Evolutionary conservation across 2,888 invertebrate genomes (phyloP), one percentile per base, ranked within the genome.

Genomic region (Galeruca laticollis): DNA sequence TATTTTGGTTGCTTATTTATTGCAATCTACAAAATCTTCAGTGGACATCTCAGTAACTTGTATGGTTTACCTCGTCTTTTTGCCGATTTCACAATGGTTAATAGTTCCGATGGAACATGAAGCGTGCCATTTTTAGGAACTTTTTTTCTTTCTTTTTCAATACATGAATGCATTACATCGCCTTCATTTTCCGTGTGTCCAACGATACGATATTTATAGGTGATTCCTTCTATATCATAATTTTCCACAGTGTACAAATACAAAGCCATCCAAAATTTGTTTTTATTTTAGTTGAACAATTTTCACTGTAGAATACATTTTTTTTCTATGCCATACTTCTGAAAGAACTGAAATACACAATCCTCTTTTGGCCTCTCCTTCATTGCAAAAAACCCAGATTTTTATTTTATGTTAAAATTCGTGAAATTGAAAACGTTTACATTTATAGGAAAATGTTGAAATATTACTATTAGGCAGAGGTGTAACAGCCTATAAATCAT

Each of bases 331-430:
- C 33, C 6, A 35, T 35, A 9, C 10, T 35, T 35, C 10, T 35
- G 8, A 6, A 47, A 68, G 13, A n/a, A n/a, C n/a, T n/a, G n/a
- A n/a, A n/a, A n/a, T n/a, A 75, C 54, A 54, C 75, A 75, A 43
- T 69, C 79, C 78, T 59, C 79, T 74, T 68, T 79, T 76, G 20
- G 76, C 78, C 71, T 80, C 75, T 21, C 71, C 77, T 68, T 81
- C 78, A 73, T 80, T 71, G 78, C 77, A 76, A 78, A 79, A 60
- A 71, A 71, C 57, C 75, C 76, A 73, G 79, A 68, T 70, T 78
- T 69, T 26, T 70, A 74, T 37, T 35, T 35, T 35, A 35, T 35
- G 33, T 35, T 35, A 10, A 35, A 35, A 3, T 9, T 35, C 33
- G 33, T 35, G 33, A n/a, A n/a, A n/a, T n/a, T n/a, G n/a, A n/a